Evolutionary conservation across 2,113 vertebrate genomes (phyloP).

Genomic region (Chlamydotis undulata): DNA sequence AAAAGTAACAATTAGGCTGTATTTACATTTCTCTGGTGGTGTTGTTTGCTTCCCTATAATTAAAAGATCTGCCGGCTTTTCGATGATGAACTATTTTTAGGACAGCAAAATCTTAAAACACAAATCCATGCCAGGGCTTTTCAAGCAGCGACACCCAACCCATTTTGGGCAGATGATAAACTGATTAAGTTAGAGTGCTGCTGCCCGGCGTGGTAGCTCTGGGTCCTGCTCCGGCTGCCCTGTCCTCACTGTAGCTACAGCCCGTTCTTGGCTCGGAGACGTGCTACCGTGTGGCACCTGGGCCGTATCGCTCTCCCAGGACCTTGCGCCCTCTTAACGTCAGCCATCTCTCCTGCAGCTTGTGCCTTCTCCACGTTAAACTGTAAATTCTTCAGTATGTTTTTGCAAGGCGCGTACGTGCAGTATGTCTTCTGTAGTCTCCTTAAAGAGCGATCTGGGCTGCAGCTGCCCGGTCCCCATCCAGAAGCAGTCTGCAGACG

Average conservation of each 20-base stretch:
- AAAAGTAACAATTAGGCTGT: conserved; percentile 17
- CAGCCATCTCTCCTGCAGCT: background rate
- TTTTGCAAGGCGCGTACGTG: fast-evolving
- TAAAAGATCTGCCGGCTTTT: conserved; percentile 21
- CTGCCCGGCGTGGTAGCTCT: fast-evolving
- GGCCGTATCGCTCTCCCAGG: fast-evolving
- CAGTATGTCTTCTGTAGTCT: background rate
- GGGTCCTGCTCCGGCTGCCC: fast-evolving
- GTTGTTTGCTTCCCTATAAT: conserved; percentile 20
- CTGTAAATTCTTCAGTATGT: background rate
- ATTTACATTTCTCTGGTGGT: conserved; percentile 18
- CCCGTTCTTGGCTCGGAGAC: fast-evolving
- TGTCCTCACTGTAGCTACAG: background rate
- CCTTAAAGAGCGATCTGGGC: background rate
- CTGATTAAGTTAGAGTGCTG: background rate
- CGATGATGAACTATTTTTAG: conserved; percentile 10
- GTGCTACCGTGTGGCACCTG: fast-evolving
- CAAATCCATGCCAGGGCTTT: background rate
- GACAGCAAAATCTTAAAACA: background rate
- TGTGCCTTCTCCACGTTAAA: background rate
- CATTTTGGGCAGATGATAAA: background rate
- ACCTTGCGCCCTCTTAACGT: background rate
- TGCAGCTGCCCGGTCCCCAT: background rate
- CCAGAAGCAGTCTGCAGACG: background rate
- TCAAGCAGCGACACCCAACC: background rate